Percentiles rank a stretch among this genome's conserved stretches.
These are phyloP conservation scores for Poeciliopsis turrubarensis DNA, from an alignment of 2,113 vertebrate genomes.

Conservation along the genomic window DNA sequence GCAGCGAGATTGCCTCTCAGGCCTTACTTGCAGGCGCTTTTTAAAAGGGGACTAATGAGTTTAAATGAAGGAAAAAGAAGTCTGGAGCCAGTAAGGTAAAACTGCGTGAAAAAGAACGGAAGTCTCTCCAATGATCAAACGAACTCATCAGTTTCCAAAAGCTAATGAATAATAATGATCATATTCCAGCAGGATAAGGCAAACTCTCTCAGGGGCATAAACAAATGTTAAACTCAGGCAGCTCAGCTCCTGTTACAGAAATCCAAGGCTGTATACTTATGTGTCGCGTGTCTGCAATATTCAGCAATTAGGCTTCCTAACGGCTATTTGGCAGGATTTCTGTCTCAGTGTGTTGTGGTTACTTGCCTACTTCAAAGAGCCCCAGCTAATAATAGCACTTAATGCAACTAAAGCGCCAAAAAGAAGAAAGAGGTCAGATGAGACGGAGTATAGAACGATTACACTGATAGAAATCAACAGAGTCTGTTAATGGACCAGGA, in stretches of 20 bases:
- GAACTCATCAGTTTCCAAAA: neutral
- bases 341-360: neutral
- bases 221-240: neutral
- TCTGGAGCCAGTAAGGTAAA: neutral
- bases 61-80: neutral
- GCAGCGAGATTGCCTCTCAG: neutral
- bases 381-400: neutral
- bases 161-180: neutral
- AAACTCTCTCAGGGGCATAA: neutral
- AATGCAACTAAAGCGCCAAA: neutral
- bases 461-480: neutral
- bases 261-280: neutral
- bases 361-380: neutral
- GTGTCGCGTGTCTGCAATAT: neutral
- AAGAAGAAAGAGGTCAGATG: neutral
- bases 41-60: neutral
- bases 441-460: neutral
- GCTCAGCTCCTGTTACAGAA: neutral
- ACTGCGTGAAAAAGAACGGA: neutral
- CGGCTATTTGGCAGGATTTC: neutral
- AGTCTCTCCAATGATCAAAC: neutral
- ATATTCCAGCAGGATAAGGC: neutral
- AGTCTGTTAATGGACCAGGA: neutral
- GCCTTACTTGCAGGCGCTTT: neutral
- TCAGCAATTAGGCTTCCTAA: neutral